phyloP scores from a whole-genome alignment of 1,140 invertebrate genomes.

The Papilio dardanus region DNA sequence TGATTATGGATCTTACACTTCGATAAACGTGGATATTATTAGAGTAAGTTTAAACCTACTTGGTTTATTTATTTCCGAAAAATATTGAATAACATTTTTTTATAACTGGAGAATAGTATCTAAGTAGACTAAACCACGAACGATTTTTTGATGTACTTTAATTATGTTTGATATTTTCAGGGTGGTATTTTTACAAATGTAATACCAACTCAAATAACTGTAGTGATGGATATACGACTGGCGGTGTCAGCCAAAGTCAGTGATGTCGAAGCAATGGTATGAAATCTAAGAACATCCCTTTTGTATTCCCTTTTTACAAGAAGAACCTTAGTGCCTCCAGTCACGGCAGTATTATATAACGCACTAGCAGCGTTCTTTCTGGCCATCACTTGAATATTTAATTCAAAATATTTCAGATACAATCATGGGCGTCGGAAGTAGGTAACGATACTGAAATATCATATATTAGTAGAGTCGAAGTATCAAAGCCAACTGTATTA shows the following conservation, averaged over 20 bases:
- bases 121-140: too few species aligned
- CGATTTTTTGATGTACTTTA: too few species aligned
- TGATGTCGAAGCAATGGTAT: conserved; percentile 88
- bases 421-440: conserved; percentile 52
- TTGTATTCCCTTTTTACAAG: not conserved
- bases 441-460: conserved; percentile 85
- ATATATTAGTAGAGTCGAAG: conserved; percentile 68
- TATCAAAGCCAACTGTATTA: conserved; percentile 83
- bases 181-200: conserved; percentile 96
- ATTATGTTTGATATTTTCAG: conserved; percentile 60
- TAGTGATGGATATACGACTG: conserved; percentile 91
- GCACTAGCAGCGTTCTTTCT: too few species aligned
- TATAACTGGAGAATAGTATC: too few species aligned
- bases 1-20: conserved; percentile 50
- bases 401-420: conserved; percentile 45
- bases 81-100: too few species aligned
- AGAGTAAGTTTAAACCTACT: conserved; percentile 45
- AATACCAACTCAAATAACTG: conserved; percentile 89
- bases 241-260: conserved; percentile 86
- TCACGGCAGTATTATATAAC: too few species aligned
- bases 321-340: too few species aligned
- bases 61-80: not conserved
- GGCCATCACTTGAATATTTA: not conserved
- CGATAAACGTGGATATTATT: conserved; percentile 60
- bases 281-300: not conserved